These are phyloP conservation scores for Cinara cedri DNA, from an alignment of 2,888 invertebrate genomes.

Conservation along the genomic window DNA sequence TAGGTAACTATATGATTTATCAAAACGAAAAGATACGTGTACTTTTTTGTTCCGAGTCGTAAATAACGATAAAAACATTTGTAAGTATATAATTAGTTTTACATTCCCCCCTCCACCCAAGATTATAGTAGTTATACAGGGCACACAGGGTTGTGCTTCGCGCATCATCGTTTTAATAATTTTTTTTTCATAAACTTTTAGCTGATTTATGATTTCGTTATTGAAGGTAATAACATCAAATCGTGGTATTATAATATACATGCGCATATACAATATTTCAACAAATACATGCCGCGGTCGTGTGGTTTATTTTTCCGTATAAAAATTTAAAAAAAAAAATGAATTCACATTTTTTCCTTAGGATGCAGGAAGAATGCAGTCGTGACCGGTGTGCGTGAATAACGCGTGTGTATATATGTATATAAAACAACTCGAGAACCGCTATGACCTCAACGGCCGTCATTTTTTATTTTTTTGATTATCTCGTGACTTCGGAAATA, in stretches of 20 bases:
- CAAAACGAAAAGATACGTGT: neutral
- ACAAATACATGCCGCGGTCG: neutral
- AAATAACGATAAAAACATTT: neutral
- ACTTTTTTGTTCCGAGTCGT: neutral
- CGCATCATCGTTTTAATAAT: neutral
- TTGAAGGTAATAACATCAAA: neutral
- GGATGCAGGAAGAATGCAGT: constrained; percentile 44
- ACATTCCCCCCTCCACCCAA: too few relatives aligned
- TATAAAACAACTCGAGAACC: constrained; percentile 7
- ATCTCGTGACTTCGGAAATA: constrained; percentile 8
- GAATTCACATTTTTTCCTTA: constrained; percentile 9
- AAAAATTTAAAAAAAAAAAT: neutral
- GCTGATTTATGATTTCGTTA: neutral
- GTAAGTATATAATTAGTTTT: neutral
- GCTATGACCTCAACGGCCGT: constrained; percentile 25
- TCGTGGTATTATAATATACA: neutral
- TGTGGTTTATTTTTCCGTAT: constrained; percentile 20
- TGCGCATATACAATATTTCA: neutral
- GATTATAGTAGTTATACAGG: neutral
- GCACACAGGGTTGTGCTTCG: neutral
- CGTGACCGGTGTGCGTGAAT: constrained; percentile 37
- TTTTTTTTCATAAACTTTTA: constrained; percentile 1
- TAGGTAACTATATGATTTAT: neutral
- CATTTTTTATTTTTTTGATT: neutral
- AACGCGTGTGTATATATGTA: neutral